Percentiles rank a stretch among this genome's conserved stretches.
Evolutionary conservation across 1,140 invertebrate genomes (phyloP).

Genomic region (Adelges cooleyi): DNA sequence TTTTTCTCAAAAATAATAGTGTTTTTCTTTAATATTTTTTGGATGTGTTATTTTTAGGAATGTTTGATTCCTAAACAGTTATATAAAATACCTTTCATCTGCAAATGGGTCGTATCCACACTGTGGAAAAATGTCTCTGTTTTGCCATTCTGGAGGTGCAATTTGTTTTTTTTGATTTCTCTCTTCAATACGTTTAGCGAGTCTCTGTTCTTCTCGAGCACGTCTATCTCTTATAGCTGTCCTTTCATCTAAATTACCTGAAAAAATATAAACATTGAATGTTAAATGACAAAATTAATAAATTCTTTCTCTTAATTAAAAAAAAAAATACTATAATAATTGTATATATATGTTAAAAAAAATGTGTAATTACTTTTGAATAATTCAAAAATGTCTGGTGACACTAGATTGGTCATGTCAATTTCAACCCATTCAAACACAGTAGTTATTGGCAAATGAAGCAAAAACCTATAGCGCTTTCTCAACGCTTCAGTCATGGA

Average conservation of each 20-base stretch:
- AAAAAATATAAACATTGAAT: neutral
- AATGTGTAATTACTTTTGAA: conserved; percentile 49
- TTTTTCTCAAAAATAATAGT: no score
- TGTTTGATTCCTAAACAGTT: neutral
- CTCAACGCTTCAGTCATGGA: conserved; percentile 72
- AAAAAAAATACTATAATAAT: neutral
- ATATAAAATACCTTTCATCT: conserved; percentile 3
- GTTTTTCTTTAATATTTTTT: no score
- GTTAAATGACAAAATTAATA: no score
- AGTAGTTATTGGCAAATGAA: conserved; percentile 79
- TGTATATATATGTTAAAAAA: neutral
- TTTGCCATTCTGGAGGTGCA: conserved; percentile 13
- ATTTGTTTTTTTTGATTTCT: conserved; percentile 17
- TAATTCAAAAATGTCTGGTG: conserved; percentile 47
- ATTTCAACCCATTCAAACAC: conserved; percentile 84
- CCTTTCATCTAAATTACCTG: conserved; percentile 6
- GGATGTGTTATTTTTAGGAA: no score
- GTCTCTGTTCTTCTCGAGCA: neutral
- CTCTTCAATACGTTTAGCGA: conserved; percentile 19
- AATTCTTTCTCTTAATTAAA: no score
- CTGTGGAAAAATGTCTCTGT: neutral
- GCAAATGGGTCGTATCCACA: conserved; percentile 24
- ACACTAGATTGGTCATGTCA: conserved; percentile 60
- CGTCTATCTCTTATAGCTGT: conserved; percentile 15
- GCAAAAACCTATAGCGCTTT: conserved; percentile 64